Percentiles rank a stretch among this genome's conserved stretches.
phyloP scores from a whole-genome alignment of 2,113 vertebrate species.

The Percopsis transmontana region DNA sequence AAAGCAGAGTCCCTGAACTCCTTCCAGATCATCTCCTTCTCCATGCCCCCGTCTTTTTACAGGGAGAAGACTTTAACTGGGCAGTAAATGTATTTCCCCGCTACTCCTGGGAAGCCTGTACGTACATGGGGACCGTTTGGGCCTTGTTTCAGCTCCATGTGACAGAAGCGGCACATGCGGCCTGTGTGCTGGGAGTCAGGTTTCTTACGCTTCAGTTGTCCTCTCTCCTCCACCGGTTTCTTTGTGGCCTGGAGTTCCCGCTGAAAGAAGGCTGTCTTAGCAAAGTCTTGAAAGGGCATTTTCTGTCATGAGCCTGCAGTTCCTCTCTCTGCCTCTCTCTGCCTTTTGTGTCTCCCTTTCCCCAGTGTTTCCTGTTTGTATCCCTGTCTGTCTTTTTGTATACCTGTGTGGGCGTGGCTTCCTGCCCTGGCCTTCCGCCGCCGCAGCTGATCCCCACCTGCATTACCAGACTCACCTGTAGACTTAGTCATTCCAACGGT shows the following conservation, averaged over 20 bases:
- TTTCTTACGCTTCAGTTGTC: neutral
- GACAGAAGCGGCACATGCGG: slow-evolving; percentile 6
- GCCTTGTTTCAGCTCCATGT: neutral
- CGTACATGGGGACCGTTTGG: neutral
- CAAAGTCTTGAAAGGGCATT: slow-evolving; percentile 16
- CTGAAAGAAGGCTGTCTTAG: slow-evolving; percentile 11
- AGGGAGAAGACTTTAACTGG: slow-evolving; percentile 7
- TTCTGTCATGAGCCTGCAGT: no score
- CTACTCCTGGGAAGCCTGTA: neutral
- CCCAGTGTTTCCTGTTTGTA: no score
- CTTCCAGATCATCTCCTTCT: slow-evolving; percentile 1
- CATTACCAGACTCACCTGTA: no score
- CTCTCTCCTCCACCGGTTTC: neutral
- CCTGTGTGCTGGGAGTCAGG: slow-evolving; percentile 20
- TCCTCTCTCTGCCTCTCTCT: no score
- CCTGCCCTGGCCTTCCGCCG: no score
- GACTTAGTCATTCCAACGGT: no score
- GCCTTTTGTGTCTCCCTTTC: no score
- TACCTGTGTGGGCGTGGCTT: no score
- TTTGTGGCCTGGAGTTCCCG: neutral
- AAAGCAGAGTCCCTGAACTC: no score
- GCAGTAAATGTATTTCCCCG: slow-evolving; percentile 11
- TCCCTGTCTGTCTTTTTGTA: no score
- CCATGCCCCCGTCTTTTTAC: slow-evolving; percentile 8
- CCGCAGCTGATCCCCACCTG: no score